Base-by-base conservation (phyloP, 2,888 invertebrate species). In the Pardosa pseudoannulata region DNA sequence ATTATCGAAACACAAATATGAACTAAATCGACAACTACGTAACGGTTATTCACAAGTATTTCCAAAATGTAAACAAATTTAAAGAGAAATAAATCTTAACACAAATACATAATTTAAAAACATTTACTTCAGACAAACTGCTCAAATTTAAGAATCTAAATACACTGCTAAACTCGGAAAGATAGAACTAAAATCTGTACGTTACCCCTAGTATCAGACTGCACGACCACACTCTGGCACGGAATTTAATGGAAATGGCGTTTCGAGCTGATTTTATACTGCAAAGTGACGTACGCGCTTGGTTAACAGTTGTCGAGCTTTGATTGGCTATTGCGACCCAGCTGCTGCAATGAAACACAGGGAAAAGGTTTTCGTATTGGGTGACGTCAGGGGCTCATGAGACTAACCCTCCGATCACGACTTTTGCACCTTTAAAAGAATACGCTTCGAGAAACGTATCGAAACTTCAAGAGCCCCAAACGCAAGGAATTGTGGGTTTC, bases 311-410 rank as follows among this genome's bases (percentile, higher is more conserved):
- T 83, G 83, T 83, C 83, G 50, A 13, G 23, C 46, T 13, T 70
- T 83, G 23, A 83, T 83, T 83, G 83, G 83, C 29, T 67, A 39
- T 13, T 32, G 31, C 9, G n/a, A n/a, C 29, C 71, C 83, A 83
- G 78, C 76, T 83, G 83, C 70, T 27, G 28, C 27, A 36, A 39
- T 23, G 39, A 74, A 81, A 68, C 68, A 46, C 3, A 32, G 5
- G 16, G 23, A 74, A 36, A 74, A 62, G 9, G 31, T 76, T 32
- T 27, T 23, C 36, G 76, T 36, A 3, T n/a, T 13, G 3, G 27
- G 19, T 76, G 78, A 83, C 65, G 83, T 72, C 62, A 83, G 82
- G 67, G 83, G 83, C 78, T 83, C 83, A 50, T 64, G 83, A 83
- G 72, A 67, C 56, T 36, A 67, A 50, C 83, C 75, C 7, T 27